Evolutionary conservation across 2,797 vertebrate species (phyloP).

Genomic region (Monodelphis domestica): DNA sequence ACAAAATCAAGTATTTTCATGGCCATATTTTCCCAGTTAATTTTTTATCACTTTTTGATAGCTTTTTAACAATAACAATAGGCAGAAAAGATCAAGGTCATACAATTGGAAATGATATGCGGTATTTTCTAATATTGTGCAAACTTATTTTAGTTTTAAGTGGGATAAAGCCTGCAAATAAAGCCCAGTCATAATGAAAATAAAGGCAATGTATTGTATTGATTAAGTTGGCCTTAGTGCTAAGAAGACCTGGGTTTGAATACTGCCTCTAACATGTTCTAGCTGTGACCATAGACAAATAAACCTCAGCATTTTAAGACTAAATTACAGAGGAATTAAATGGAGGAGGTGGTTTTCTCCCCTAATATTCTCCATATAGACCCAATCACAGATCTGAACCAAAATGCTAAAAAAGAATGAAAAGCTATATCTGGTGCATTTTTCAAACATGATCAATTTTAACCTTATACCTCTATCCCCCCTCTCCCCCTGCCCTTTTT

Average conservation of each 20-base stretch:
- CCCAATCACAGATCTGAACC: background rate
- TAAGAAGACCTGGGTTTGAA: background rate
- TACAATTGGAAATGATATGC: background rate
- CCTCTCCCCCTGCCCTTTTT: background rate
- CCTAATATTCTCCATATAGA: background rate
- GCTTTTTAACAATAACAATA: background rate
- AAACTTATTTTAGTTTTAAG: background rate
- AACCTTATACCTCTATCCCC: background rate
- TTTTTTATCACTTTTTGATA: background rate
- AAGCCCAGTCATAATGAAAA: background rate
- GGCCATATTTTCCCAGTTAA: background rate
- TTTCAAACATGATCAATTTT: background rate
- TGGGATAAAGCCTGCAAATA: background rate
- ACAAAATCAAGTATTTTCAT: conserved; percentile 22
- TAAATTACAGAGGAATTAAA: background rate
- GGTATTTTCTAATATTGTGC: background rate
- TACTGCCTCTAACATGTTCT: background rate
- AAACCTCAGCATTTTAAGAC: background rate
- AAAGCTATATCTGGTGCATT: background rate
- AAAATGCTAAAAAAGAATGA: background rate
- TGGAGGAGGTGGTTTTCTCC: background rate
- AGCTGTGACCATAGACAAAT: background rate
- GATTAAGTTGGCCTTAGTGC: background rate
- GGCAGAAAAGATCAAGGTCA: background rate
- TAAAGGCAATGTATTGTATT: background rate